Percentiles rank a stretch among this genome's conserved stretches.
Evolutionary conservation across 2,888 invertebrate species (phyloP).

Genomic region (Drosophila lutescens): DNA sequence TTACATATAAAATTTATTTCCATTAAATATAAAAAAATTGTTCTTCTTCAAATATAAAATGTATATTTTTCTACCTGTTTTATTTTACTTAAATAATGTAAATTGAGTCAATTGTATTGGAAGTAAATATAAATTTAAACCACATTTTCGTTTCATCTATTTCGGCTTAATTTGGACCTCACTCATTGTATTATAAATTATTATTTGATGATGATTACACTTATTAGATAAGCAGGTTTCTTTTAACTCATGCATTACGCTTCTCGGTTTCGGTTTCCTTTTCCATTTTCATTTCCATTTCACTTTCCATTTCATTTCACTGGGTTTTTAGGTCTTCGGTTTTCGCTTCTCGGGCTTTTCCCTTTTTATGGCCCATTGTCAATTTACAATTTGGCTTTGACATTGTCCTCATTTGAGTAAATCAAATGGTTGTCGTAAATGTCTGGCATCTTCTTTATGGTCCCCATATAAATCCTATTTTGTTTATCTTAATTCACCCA

Average conservation of each 20-base stretch:
- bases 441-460: slow-evolving; percentile 35
- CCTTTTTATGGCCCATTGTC: slow-evolving; percentile 43
- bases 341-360: slow-evolving; percentile 1
- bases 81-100: background rate
- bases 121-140: background rate
- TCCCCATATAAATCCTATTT: slow-evolving; percentile 65
- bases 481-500: slow-evolving; percentile 68
- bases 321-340: background rate
- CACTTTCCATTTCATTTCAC: slow-evolving; percentile 10
- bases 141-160: background rate
- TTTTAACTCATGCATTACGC: slow-evolving; percentile 2
- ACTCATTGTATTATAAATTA: slow-evolving; percentile 5
- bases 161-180: background rate
- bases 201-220: slow-evolving; percentile 29
- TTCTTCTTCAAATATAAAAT: too few species aligned
- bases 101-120: background rate
- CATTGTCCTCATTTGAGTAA: slow-evolving; percentile 61
- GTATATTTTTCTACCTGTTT: background rate
- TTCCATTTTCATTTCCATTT: slow-evolving; percentile 19
- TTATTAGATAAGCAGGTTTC: slow-evolving; percentile 17
- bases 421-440: slow-evolving; percentile 72
- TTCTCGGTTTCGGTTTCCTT: background rate
- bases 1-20: too few species aligned
- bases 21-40: too few species aligned
- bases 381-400: slow-evolving; percentile 59